phyloP scores from a whole-genome alignment of 2,797 vertebrate genomes.

The Argyrosomus regius region DNA sequence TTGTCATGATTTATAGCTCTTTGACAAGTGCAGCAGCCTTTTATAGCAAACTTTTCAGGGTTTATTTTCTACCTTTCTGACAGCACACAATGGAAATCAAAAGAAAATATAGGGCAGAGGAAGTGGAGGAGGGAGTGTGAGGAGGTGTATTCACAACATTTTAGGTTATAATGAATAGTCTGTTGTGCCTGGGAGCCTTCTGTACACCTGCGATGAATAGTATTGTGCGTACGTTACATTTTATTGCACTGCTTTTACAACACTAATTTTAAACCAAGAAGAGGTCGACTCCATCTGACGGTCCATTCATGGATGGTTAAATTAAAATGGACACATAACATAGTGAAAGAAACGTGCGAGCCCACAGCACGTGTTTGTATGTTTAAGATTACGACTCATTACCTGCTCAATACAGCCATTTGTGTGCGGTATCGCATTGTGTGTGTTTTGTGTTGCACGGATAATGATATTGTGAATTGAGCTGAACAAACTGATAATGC shows the following conservation, averaged over 20 bases:
- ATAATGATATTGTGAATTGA: background rate
- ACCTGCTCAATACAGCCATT: background rate
- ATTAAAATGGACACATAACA: background rate
- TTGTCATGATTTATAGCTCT: conserved; percentile 3
- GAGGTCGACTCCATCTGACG: too few species aligned
- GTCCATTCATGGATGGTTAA: background rate
- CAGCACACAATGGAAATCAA: background rate
- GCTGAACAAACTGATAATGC: background rate
- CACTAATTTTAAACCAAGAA: background rate
- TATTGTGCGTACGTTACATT: background rate
- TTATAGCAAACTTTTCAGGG: background rate
- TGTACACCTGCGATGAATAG: background rate
- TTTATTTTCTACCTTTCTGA: conserved; percentile 11
- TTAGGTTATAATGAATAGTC: background rate
- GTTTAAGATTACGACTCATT: background rate
- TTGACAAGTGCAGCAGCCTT: conserved; percentile 4
- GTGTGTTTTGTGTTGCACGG: background rate
- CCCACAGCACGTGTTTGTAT: background rate
- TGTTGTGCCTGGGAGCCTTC: background rate
- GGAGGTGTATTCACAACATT: background rate
- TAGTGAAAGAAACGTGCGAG: background rate
- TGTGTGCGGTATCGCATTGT: background rate
- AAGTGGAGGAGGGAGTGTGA: background rate
- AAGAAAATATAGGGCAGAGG: background rate
- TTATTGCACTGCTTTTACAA: background rate